These are phyloP conservation scores for Dusona sp. DNA, from an alignment of 2,888 invertebrate genomes.

Conservation along the genomic window DNA sequence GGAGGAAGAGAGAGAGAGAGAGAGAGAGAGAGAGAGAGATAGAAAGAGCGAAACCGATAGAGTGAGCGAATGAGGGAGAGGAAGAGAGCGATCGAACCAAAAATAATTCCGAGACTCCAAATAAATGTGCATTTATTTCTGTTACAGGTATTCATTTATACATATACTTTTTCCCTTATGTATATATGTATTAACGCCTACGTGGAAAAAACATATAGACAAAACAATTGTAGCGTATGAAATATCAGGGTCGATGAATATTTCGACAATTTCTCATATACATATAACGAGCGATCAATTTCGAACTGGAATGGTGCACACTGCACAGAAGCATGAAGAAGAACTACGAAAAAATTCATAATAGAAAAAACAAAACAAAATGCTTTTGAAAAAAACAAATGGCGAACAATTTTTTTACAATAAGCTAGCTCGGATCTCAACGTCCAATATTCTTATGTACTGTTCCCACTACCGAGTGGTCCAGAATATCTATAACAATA, in stretches of 20 bases:
- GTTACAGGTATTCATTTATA: not conserved
- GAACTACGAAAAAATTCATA: not conserved
- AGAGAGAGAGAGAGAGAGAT: not conserved
- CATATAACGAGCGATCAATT: not conserved
- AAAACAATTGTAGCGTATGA: not conserved
- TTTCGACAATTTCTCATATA: slow-evolving; percentile 8
- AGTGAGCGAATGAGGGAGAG: not conserved
- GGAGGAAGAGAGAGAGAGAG: no score
- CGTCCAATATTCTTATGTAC: not conserved
- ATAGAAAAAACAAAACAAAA: slow-evolving; percentile 35
- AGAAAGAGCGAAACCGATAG: no score
- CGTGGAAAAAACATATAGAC: not conserved
- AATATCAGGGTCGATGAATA: slow-evolving; percentile 6
- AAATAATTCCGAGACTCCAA: slow-evolving; percentile 25
- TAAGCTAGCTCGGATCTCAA: no score
- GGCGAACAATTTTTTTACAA: not conserved
- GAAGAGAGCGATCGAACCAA: not conserved
- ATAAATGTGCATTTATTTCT: slow-evolving; percentile 13
- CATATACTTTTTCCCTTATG: not conserved
- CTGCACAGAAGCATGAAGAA: slow-evolving; percentile 17
- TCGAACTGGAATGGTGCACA: not conserved
- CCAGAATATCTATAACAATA: not conserved
- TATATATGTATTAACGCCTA: not conserved
- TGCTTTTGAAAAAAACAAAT: slow-evolving; percentile 9
- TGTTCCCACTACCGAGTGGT: not conserved